phyloP scores from a whole-genome alignment of 2,888 invertebrate genomes.

The Lathronympha strigana region DNA sequence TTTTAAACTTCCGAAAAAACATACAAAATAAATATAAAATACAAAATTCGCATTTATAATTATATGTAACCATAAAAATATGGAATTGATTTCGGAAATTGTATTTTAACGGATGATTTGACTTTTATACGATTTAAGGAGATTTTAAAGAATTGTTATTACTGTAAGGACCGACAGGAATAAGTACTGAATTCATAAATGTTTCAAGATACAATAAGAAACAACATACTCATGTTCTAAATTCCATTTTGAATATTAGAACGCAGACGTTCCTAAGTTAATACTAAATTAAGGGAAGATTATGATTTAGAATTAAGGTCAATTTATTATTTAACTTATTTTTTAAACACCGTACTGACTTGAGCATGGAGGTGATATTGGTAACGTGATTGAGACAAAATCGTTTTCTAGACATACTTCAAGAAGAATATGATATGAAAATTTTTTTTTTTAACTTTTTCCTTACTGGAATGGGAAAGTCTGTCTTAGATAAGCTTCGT shows the following conservation, averaged over 20 bases:
- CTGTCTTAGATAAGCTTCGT: too few relatives aligned
- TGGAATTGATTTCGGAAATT: conserved; percentile 32
- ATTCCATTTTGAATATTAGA: conserved; percentile 22
- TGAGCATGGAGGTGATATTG: neutral
- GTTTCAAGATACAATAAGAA: too few relatives aligned
- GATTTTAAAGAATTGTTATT: neutral
- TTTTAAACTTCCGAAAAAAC: neutral
- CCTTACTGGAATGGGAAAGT: too few relatives aligned
- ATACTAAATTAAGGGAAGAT: too few relatives aligned
- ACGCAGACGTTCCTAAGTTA: conserved; percentile 28
- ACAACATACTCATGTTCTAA: neutral
- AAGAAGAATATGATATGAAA: too few relatives aligned
- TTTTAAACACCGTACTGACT: conserved; percentile 3
- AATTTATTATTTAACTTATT: neutral
- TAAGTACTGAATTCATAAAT: neutral
- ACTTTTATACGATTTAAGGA: too few relatives aligned
- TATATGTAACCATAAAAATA: conserved; percentile 9
- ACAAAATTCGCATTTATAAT: conserved; percentile 35
- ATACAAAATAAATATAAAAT: neutral
- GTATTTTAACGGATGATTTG: neutral
- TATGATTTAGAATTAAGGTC: neutral
- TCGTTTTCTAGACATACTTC: too few relatives aligned
- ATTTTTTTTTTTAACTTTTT: too few relatives aligned
- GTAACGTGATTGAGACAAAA: too few relatives aligned
- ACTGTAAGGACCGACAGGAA: neutral